phyloP scores from a whole-genome alignment of 2,888 invertebrate genomes.

The Apodemia duryi region DNA sequence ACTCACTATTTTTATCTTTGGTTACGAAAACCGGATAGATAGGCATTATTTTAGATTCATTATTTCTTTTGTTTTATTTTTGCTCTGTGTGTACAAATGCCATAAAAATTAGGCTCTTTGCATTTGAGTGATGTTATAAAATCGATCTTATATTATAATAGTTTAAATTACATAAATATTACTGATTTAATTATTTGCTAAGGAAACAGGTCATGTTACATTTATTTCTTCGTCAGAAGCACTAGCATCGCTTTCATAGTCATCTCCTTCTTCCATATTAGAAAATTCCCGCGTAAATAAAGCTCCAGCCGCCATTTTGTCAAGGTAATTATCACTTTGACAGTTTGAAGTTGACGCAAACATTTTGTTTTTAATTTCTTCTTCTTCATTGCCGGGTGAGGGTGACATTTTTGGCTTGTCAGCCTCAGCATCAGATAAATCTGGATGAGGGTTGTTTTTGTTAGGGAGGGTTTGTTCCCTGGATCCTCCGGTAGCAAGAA shows the following conservation, averaged over 20 bases:
- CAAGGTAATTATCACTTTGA: constrained; percentile 50
- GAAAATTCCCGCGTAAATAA: constrained; percentile 52
- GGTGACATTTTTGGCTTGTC: constrained; percentile 86
- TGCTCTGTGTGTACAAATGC: no score
- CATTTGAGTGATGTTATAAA: neutral
- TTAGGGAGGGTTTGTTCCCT: constrained; percentile 97
- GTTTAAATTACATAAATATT: constrained; percentile 23
- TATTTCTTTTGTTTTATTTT: no score
- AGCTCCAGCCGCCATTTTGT: constrained; percentile 53
- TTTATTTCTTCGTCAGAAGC: constrained; percentile 92
- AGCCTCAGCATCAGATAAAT: constrained; percentile 92
- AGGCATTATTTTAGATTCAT: no score
- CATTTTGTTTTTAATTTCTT: constrained; percentile 54
- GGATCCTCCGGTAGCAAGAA: constrained; percentile 94
- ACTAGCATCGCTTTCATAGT: constrained; percentile 77
- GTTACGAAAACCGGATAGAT: no score
- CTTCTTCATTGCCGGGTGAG: constrained; percentile 67
- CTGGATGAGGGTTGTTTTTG: constrained; percentile 97
- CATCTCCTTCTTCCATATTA: constrained; percentile 63
- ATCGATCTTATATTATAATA: neutral
- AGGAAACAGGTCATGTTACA: constrained; percentile 87
- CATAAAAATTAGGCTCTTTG: no score
- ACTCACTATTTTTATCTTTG: no score
- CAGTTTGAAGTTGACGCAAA: constrained; percentile 55
- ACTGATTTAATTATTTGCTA: neutral